These are phyloP conservation scores for Drosophila prosaltans DNA, from an alignment of 1,140 invertebrate species.

Conservation along the genomic window DNA sequence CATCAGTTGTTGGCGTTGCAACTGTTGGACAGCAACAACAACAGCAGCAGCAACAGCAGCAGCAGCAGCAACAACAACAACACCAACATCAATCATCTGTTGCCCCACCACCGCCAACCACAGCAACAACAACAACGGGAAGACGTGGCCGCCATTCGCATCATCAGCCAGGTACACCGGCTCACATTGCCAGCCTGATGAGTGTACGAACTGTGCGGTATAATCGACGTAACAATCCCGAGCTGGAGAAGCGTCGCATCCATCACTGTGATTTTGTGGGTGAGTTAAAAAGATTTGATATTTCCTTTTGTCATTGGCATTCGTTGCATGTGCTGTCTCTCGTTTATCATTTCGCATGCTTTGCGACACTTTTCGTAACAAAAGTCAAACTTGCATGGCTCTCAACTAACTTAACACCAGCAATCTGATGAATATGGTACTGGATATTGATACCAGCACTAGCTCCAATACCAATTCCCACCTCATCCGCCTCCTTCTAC, in stretches of 20 bases:
- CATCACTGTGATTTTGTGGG: constrained; percentile 98
- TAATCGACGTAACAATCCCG: constrained; percentile 97
- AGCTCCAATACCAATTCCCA: no score
- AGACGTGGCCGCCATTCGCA: constrained; percentile 65
- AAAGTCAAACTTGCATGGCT: neutral
- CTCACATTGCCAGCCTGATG: constrained; percentile 74
- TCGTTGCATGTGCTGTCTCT: constrained; percentile 51
- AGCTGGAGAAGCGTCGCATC: constrained; percentile 96
- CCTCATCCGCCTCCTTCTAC: no score
- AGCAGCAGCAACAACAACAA: constrained; percentile 27
- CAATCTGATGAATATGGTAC: neutral
- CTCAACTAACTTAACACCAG: constrained; percentile 5
- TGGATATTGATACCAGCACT: no score
- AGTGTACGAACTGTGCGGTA: constrained; percentile 85
- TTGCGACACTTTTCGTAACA: constrained; percentile 77
- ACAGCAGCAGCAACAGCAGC: constrained; percentile 35
- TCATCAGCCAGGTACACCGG: constrained; percentile 70
- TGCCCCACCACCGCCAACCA: constrained; percentile 31
- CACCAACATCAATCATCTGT: constrained; percentile 13
- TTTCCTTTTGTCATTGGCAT: constrained; percentile 39
- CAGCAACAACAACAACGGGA: constrained; percentile 33
- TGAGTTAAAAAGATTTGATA: constrained; percentile 83
- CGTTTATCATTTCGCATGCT: constrained; percentile 75
- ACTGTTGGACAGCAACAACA: constrained; percentile 27
- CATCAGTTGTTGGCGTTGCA: constrained; percentile 23